Conservation (phyloP, 1,140 invertebrate genomes). For the Heterodera carotae region DNA sequence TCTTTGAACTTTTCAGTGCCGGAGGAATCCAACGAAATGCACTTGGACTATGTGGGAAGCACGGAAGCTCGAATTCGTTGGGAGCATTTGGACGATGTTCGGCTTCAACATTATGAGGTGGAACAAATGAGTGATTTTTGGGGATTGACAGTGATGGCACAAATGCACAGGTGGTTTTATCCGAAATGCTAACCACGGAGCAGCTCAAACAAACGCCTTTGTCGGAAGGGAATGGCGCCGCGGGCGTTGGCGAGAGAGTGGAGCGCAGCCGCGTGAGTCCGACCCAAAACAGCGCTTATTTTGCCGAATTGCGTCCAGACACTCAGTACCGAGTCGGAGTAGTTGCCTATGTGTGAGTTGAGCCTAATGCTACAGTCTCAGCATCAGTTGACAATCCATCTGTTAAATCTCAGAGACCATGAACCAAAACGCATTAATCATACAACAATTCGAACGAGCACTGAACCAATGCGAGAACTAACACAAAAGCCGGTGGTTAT, state of each 20-base stretch:
- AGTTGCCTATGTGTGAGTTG: slow-evolving; percentile 57
- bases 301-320: slow-evolving; percentile 54
- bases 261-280: slow-evolving; percentile 56
- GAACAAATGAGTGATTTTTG: slow-evolving; percentile 12
- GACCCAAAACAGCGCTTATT: slow-evolving; percentile 43
- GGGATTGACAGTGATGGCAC: slow-evolving; percentile 1
- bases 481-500: slow-evolving; percentile 55
- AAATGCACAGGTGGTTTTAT: slow-evolving; percentile 29
- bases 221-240: slow-evolving; percentile 43
- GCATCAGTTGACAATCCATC: background rate
- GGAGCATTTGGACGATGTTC: slow-evolving; percentile 56
- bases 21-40: slow-evolving; percentile 48
- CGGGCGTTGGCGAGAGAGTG: slow-evolving; percentile 38
- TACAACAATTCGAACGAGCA: slow-evolving; percentile 43
- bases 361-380: background rate
- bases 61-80: slow-evolving; percentile 57
- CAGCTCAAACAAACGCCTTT: slow-evolving; percentile 32
- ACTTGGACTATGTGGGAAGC: slow-evolving; percentile 55
- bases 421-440: slow-evolving; percentile 59
- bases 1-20: slow-evolving; percentile 53
- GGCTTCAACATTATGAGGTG: slow-evolving; percentile 64
- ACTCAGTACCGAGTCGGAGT: slow-evolving; percentile 61
- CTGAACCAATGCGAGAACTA: slow-evolving; percentile 32
- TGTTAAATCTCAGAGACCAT: slow-evolving; percentile 47
- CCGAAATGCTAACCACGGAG: slow-evolving; percentile 11